Base-by-base conservation (phyloP, 2,888 invertebrate species). In the Tachina fera region DNA sequence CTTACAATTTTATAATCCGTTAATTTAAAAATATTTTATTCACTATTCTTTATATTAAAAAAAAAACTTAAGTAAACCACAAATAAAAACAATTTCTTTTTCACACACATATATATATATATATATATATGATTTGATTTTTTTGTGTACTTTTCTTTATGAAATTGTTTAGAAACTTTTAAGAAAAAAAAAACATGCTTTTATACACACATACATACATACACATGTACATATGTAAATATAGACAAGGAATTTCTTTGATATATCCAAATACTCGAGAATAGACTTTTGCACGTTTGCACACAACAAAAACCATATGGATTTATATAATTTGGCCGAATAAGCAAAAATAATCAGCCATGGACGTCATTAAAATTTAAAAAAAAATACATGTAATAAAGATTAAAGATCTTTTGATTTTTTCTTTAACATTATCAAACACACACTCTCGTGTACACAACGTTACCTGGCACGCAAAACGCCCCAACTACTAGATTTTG, bases 1-100 rank as follows among this genome's bases (percentile, higher is more conserved):
- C 86, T 85, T 84, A 78, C 83, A 75, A 86, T 85, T 80, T 85
- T 74, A 81, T 81, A 77, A 84, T 74, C 86, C 75, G 88, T 88
- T 88, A 87, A 87, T 88, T 86, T 83, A 68, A 56, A 58, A 77
- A 63, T 84, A 75, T 51, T 74, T 65, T 43, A 43, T 31, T 31
- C 9, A 49, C 45, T 45, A 8, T 9, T 77, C 16, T 56, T 67
- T 39, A 4, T 41, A 45, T 47, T 14, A 19, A 51, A 31, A 43
- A 16, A 72, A 67, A 45, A 16, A 53, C 47, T 43, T 43, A 43
- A 70, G 65, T 49, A 67, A 10, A 53, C 47, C 39, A 39, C 49
- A 80, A 67, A 63, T 61, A 78, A 31, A 16, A 61, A 65, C 45
- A 65, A 65, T 65, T 65, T 65, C 14, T 22, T 65, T 47, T 70